Evolutionary conservation across 2,888 invertebrate species (phyloP).

Genomic region (Vanessa cardui): DNA sequence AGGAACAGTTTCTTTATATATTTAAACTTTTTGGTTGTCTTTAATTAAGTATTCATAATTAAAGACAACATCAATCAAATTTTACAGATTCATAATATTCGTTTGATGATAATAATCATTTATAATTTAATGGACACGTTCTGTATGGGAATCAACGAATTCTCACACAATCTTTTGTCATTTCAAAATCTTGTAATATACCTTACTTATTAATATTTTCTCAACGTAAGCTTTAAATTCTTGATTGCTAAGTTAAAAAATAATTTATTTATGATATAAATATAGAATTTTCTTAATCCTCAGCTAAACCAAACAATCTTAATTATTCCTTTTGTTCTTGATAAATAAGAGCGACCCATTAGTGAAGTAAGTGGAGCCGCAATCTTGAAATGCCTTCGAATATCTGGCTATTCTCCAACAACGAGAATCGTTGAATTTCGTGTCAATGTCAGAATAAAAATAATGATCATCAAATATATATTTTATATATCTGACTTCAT

Average conservation of each 20-base stretch:
- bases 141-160: too few relatives aligned
- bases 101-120: too few relatives aligned
- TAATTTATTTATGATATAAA: not conserved
- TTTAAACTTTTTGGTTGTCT: too few relatives aligned
- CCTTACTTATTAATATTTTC: not conserved
- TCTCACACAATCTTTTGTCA: too few relatives aligned
- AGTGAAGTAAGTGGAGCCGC: constrained; percentile 28
- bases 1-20: too few relatives aligned
- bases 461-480: constrained; percentile 27
- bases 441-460: constrained; percentile 29
- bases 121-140: too few relatives aligned
- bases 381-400: constrained; percentile 38
- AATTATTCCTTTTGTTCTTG: constrained; percentile 20
- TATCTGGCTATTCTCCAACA: constrained; percentile 44
- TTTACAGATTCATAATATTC: too few relatives aligned
- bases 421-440: constrained; percentile 38
- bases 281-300: not conserved
- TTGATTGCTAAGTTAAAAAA: not conserved
- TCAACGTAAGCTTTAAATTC: not conserved
- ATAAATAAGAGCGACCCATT: constrained; percentile 26
- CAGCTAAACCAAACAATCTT: constrained; percentile 11
- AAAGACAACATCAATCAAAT: too few relatives aligned
- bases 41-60: too few relatives aligned
- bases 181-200: too few relatives aligned
- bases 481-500: constrained; percentile 12